Percentiles rank a stretch among this genome's conserved stretches.
These are phyloP conservation scores for Paraescarpia echinospica DNA, from an alignment of 1,140 invertebrate species.

Conservation along the genomic window DNA sequence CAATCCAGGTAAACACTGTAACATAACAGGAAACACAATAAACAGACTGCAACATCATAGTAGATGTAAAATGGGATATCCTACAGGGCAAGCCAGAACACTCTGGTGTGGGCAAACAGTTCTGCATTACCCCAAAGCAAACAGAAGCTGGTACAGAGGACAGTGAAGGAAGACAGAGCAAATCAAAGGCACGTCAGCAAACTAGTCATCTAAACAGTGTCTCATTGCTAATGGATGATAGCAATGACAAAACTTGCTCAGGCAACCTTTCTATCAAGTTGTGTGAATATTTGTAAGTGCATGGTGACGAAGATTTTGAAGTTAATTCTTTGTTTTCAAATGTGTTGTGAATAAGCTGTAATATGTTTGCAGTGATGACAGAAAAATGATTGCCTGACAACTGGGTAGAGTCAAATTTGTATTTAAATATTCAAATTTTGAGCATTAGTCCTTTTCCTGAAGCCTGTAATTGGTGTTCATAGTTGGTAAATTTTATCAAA, in stretches of 20 bases:
- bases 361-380: not conserved
- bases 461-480: too few relatives aligned
- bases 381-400: not conserved
- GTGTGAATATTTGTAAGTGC: not conserved
- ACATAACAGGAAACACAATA: not conserved
- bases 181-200: not conserved
- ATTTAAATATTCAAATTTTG: too few relatives aligned
- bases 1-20: not conserved
- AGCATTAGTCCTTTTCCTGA: too few relatives aligned
- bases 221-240: not conserved
- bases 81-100: not conserved
- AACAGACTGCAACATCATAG: not conserved
- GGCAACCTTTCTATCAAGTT: not conserved
- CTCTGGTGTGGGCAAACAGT: not conserved
- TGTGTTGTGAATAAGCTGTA: not conserved
- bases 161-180: not conserved
- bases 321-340: not conserved
- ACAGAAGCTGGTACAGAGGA: not conserved
- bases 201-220: not conserved
- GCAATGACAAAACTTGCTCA: not conserved
- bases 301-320: not conserved
- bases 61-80: not conserved
- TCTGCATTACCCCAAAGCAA: not conserved
- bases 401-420: too few relatives aligned
- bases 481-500: too few relatives aligned